Evolutionary conservation across 2,113 vertebrate species (phyloP).

Genomic region (Malurus cyaneus): DNA sequence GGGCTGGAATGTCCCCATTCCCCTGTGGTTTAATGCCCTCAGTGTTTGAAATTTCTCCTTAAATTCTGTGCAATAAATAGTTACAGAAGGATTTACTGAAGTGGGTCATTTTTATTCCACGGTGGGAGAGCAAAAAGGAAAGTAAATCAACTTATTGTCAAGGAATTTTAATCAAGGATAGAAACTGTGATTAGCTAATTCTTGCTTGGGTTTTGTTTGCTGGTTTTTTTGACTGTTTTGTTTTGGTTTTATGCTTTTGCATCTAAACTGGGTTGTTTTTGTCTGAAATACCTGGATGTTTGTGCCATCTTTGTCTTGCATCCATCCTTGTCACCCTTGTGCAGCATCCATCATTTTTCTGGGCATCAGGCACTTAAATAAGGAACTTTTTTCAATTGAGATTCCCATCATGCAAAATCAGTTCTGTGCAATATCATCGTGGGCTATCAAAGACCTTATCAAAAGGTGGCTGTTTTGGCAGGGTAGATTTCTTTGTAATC

Average conservation of each 20-base stretch:
- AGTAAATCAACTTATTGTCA: not conserved
- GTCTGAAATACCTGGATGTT: rapidly evolving
- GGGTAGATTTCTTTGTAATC: not conserved
- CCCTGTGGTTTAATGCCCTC: not conserved
- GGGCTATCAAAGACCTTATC: not conserved
- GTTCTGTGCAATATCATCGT: not conserved
- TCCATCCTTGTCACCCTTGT: not conserved
- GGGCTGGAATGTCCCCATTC: not conserved
- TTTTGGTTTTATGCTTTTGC: not conserved
- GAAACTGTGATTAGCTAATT: not conserved
- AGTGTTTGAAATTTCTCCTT: not conserved
- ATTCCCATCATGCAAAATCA: not conserved
- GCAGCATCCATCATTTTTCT: not conserved
- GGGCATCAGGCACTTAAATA: not conserved
- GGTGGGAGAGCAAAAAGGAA: not conserved
- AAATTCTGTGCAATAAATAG: not conserved
- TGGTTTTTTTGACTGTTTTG: not conserved
- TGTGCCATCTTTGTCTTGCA: not conserved
- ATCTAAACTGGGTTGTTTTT: not conserved
- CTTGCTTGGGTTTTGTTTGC: not conserved
- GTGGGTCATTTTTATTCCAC: not conserved
- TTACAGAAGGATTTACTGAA: not conserved
- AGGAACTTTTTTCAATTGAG: not conserved
- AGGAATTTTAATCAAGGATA: not conserved
- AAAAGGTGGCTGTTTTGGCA: not conserved